Conservation (phyloP, 2,888 invertebrate genomes). For the Digitonthophagus gazella region DNA sequence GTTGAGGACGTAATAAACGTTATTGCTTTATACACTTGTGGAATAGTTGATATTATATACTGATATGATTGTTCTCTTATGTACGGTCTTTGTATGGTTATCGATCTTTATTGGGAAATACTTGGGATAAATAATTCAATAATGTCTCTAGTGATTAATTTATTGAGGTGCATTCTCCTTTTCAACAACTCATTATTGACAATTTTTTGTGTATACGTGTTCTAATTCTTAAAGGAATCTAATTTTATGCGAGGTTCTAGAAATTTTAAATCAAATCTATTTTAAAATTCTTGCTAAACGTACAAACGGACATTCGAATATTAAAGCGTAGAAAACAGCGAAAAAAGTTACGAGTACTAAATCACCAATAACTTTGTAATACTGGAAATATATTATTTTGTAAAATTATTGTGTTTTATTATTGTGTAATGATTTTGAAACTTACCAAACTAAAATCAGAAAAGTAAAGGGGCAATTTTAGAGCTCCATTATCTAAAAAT, state of each 20-base stretch:
- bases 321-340: conserved; percentile 41
- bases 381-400: conserved; percentile 25
- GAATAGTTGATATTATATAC: too few species aligned
- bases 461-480: conserved; percentile 41
- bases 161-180: background rate
- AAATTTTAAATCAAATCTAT: background rate
- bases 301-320: conserved; percentile 44
- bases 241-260: too few species aligned
- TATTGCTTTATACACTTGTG: too few species aligned
- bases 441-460: conserved; percentile 43
- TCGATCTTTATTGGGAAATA: background rate
- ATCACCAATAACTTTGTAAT: conserved; percentile 42
- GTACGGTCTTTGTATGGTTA: background rate
- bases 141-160: background rate
- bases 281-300: conserved; percentile 34
- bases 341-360: conserved; percentile 36
- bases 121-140: background rate
- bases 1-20: too few species aligned
- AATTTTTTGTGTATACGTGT: too few species aligned
- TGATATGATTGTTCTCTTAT: background rate
- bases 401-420: background rate
- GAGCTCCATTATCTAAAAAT: conserved; percentile 38
- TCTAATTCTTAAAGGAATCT: too few species aligned
- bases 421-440: background rate
- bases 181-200: too few species aligned